Percentiles rank a stretch among this genome's conserved stretches.
Evolutionary conservation across 2,888 invertebrate genomes (phyloP).

Genomic region (Acanthosepion esculentum): DNA sequence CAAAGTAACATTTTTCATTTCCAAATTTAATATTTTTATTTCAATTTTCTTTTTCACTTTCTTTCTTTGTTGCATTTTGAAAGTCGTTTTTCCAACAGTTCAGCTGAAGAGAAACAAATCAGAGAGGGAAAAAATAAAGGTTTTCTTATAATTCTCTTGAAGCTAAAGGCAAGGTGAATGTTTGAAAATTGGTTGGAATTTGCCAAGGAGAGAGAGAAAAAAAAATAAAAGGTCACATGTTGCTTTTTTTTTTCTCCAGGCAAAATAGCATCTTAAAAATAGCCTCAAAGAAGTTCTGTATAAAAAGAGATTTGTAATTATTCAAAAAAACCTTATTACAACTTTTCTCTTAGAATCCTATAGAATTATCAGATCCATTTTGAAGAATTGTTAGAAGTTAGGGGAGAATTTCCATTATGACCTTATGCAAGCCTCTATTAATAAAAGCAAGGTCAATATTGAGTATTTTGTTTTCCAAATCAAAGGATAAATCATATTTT

Average conservation of each 20-base stretch:
- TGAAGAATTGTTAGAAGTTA: no score
- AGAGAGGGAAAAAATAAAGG: background rate
- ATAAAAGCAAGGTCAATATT: no score
- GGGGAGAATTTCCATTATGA: no score
- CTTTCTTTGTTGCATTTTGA: background rate
- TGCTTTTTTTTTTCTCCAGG: background rate
- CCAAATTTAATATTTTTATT: background rate
- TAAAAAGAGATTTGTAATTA: background rate
- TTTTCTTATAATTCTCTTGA: background rate
- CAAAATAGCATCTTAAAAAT: background rate
- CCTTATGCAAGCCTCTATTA: no score
- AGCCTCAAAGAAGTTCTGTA: background rate
- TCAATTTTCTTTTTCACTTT: background rate
- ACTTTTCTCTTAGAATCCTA: no score
- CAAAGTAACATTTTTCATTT: background rate
- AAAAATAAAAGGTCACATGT: background rate
- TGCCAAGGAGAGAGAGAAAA: no score
- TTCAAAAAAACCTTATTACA: background rate
- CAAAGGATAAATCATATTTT: no score
- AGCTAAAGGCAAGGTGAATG: background rate
- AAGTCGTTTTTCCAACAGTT: background rate
- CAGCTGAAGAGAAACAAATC: background rate
- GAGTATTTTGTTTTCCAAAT: no score
- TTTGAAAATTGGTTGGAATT: background rate
- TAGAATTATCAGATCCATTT: no score